phyloP scores from a whole-genome alignment of 2,888 invertebrate species.

The Lottia scabra region DNA sequence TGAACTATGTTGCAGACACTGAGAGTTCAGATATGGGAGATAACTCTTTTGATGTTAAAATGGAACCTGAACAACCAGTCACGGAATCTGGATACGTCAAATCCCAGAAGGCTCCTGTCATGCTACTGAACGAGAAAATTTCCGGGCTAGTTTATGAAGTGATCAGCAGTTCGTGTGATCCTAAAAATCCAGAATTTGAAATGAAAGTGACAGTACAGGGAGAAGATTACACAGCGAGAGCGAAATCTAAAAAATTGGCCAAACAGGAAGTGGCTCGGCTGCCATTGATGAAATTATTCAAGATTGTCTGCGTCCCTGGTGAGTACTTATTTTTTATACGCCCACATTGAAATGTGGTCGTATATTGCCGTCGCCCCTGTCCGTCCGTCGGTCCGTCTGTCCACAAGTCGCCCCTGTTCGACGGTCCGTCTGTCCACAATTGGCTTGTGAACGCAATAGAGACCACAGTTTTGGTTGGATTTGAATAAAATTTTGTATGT shows the following conservation, averaged over 20 bases:
- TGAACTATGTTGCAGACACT: not conserved
- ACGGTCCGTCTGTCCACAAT: too few species aligned
- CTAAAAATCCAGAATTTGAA: constrained; percentile 35
- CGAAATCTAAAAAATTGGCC: constrained; percentile 41
- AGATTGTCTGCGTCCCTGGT: constrained; percentile 43
- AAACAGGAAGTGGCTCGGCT: constrained; percentile 43
- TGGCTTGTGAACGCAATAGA: too few species aligned
- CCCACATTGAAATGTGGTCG: too few species aligned
- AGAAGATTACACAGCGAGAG: constrained; percentile 36
- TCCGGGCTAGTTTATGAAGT: constrained; percentile 39
- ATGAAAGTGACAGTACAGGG: constrained; percentile 38
- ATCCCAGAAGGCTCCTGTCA: constrained; percentile 42
- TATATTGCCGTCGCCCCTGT: too few species aligned
- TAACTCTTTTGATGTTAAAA: not conserved
- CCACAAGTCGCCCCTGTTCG: too few species aligned
- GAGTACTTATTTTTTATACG: not conserved
- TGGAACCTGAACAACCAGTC: not conserved
- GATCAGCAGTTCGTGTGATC: constrained; percentile 33
- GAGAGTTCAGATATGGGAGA: not conserved
- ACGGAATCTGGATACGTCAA: constrained; percentile 1
- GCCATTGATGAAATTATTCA: constrained; percentile 42
- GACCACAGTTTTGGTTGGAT: too few species aligned
- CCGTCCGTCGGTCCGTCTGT: too few species aligned
- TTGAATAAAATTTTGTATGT: too few species aligned
- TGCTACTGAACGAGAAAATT: constrained; percentile 45